Evolutionary conservation across 2,797 vertebrate species (phyloP).

Genomic region (Betta splendens): DNA sequence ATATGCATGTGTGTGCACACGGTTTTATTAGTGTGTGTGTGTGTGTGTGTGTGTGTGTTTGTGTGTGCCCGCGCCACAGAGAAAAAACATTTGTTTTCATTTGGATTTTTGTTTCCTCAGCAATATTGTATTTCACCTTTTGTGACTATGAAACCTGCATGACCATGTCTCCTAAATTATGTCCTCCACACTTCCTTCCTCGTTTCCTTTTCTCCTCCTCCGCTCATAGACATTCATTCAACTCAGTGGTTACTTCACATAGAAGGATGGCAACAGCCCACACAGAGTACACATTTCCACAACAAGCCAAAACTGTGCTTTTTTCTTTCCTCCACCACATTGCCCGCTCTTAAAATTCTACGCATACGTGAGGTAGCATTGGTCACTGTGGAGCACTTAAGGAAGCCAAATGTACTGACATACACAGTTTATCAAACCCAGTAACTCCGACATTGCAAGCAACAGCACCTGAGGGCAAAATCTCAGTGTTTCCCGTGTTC

Average conservation of each 20-base stretch:
- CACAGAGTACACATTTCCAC: slow-evolving; percentile 17
- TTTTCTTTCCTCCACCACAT: slow-evolving; percentile 1
- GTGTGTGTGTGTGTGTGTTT: slow-evolving; percentile 60
- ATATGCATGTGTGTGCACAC: neutral
- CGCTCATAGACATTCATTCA: slow-evolving; percentile 11
- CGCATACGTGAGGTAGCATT: slow-evolving; percentile 9
- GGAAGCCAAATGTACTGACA: slow-evolving; percentile 16
- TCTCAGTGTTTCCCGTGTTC: slow-evolving; percentile 14
- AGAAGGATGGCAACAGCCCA: slow-evolving; percentile 3
- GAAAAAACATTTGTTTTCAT: slow-evolving; percentile 80
- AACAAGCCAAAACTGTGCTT: too few relatives aligned
- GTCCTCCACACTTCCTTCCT: slow-evolving; percentile 9
- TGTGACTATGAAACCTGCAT: slow-evolving; percentile 39
- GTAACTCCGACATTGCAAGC: slow-evolving; percentile 22
- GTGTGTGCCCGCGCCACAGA: too few relatives aligned
- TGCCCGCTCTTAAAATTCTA: slow-evolving; percentile 2
- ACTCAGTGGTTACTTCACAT: slow-evolving; percentile 9
- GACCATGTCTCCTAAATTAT: slow-evolving; percentile 3
- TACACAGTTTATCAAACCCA: slow-evolving; percentile 20
- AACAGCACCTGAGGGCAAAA: slow-evolving; percentile 12
- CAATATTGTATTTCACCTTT: slow-evolving; percentile 54
- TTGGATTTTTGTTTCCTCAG: slow-evolving; percentile 69
- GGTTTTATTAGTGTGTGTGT: slow-evolving; percentile 34
- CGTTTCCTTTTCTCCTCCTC: slow-evolving; percentile 13
- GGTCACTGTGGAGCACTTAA: slow-evolving; percentile 17